Evolutionary conservation across 2,113 vertebrate genomes (phyloP).

Genomic region (Sapayoa aenigma): DNA sequence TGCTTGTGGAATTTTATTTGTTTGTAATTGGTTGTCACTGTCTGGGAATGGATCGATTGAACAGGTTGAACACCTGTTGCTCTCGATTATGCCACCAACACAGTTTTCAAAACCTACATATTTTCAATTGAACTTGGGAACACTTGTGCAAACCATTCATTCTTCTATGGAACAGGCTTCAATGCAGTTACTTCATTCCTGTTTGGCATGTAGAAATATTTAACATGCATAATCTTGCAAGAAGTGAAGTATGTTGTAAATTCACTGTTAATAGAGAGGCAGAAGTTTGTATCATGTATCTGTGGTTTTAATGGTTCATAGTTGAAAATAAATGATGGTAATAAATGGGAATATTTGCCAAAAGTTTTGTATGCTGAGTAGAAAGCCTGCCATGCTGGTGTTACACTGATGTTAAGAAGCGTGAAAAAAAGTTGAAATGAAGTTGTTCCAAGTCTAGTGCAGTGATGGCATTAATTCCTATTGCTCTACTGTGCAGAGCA

Average conservation of each 20-base stretch:
- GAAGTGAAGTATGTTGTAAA: neutral
- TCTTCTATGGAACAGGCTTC: neutral
- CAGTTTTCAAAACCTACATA: neutral
- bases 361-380: neutral
- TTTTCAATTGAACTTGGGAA: neutral
- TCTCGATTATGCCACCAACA: neutral
- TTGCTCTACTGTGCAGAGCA: slow-evolving; percentile 2
- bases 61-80: neutral
- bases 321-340: neutral
- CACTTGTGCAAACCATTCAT: neutral
- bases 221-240: neutral
- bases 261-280: neutral
- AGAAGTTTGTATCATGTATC: neutral
- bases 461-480: slow-evolving; percentile 11
- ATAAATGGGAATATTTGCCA: neutral
- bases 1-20: neutral
- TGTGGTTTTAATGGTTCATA: neutral
- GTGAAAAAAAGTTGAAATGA: slow-evolving; percentile 2
- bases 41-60: neutral
- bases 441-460: neutral
- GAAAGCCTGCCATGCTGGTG: neutral
- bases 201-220: neutral
- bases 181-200: neutral
- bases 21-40: neutral
- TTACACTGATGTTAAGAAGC: neutral